Conservation (phyloP, 2,888 invertebrate species). For the Tiliacea citrago region DNA sequence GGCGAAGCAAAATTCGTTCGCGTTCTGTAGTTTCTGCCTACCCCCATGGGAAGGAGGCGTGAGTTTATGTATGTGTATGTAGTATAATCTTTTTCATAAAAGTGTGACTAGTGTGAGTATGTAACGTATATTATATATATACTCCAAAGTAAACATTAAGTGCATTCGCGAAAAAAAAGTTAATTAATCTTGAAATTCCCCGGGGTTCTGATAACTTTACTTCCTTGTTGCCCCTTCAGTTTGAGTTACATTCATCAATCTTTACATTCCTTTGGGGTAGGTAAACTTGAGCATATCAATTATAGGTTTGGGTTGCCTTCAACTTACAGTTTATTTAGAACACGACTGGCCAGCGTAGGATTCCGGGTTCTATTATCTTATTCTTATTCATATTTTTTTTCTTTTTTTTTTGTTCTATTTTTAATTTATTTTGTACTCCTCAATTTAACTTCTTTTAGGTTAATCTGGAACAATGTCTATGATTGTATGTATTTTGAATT, state of each 20-base stretch:
- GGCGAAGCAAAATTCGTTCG: no score
- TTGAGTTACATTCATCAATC: conserved; percentile 31
- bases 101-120: background rate
- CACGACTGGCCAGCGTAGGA: background rate
- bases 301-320: background rate
- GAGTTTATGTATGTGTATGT: no score
- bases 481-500: no score
- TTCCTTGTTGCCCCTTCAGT: background rate
- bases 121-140: background rate
- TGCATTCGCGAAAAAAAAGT: conserved; percentile 15
- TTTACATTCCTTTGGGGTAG: conserved; percentile 4
- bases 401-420: no score
- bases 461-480: no score
- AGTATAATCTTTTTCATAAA: no score
- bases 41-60: no score
- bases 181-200: conserved; percentile 37
- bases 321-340: background rate
- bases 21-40: no score
- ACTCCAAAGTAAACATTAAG: background rate
- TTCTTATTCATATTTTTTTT: no score
- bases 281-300: conserved; percentile 23
- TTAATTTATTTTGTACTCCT: no score
- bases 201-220: conserved; percentile 11
- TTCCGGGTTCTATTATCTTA: background rate
- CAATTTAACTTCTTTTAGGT: no score